Percentiles rank a stretch among this genome's conserved stretches.
Evolutionary conservation across 2,113 vertebrate genomes (phyloP).

Genomic region (Ahaetulla prasina): DNA sequence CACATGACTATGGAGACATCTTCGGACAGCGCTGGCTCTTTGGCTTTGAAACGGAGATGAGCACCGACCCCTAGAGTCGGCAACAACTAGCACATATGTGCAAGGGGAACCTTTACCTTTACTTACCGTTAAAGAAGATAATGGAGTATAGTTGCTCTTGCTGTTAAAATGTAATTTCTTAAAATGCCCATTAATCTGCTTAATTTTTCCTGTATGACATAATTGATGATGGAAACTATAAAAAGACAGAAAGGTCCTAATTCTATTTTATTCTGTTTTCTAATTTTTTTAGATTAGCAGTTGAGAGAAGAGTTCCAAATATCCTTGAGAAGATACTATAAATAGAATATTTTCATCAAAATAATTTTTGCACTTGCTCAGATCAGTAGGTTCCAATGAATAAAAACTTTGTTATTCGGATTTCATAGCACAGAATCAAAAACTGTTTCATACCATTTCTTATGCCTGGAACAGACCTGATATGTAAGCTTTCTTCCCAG

Average conservation of each 20-base stretch:
- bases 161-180: background rate
- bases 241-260: background rate
- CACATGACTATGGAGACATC: too few species aligned
- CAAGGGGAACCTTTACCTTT: too few species aligned
- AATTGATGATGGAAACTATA: background rate
- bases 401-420: background rate
- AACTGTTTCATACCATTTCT: background rate
- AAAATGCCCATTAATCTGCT: background rate
- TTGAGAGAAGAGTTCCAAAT: background rate
- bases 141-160: background rate
- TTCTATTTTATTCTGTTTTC: fast-evolving
- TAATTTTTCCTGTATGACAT: background rate
- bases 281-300: background rate
- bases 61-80: too few species aligned
- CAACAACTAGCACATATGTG: too few species aligned
- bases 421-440: background rate
- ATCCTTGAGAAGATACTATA: background rate
- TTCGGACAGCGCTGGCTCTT: too few species aligned
- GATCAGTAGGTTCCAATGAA: background rate
- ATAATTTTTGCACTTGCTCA: background rate
- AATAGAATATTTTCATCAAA: background rate
- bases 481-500: background rate
- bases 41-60: too few species aligned
- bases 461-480: background rate
- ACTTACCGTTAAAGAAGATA: background rate